Evolutionary conservation across 2,113 vertebrate genomes (phyloP).

Genomic region (Hyaena hyaena): DNA sequence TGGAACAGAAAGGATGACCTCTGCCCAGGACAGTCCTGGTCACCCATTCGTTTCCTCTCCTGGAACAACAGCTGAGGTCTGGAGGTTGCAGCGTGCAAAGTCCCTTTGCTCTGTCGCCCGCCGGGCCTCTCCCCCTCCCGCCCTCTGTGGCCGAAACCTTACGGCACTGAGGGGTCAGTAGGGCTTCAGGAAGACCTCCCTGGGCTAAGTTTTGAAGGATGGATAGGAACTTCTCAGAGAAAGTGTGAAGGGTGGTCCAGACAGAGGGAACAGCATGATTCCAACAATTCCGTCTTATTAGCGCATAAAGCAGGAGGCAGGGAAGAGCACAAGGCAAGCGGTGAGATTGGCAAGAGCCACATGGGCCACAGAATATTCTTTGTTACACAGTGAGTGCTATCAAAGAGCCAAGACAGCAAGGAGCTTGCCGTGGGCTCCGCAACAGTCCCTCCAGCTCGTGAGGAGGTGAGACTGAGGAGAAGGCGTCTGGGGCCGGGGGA

Average conservation of each 20-base stretch:
- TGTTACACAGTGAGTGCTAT: neutral
- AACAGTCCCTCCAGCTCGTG: neutral
- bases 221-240: neutral
- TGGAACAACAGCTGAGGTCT: neutral
- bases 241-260: neutral
- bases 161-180: neutral
- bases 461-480: neutral
- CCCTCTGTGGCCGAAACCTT: neutral
- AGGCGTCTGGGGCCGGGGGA: neutral
- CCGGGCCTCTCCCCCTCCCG: neutral
- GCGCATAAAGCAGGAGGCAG: fast-evolving
- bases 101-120: neutral
- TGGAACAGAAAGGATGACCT: neutral
- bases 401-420: neutral
- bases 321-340: neutral
- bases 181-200: neutral
- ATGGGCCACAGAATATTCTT: neutral
- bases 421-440: neutral
- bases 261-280: neutral
- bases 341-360: neutral
- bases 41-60: neutral
- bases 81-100: neutral
- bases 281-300: neutral
- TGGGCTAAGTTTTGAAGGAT: neutral
- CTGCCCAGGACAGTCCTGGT: neutral